Base-by-base conservation (phyloP, 2,113 vertebrate genomes). In the Zosterops lateralis region DNA sequence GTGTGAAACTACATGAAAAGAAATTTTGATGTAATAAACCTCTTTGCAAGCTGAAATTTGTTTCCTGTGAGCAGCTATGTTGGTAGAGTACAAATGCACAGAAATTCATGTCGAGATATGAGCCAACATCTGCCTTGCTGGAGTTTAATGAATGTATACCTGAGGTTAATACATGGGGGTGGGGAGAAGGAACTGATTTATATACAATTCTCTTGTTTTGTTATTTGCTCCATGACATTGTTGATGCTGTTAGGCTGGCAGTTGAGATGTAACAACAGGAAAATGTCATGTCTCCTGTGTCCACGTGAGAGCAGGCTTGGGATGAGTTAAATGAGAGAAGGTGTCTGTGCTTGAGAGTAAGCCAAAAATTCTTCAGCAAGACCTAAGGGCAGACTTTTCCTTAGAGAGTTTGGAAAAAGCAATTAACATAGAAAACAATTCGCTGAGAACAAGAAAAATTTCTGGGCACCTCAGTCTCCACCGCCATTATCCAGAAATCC, bases 221-320 rank as follows among this genome's bases (percentile, higher is more conserved):
- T 60, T 67, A 15, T 44, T 81, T 72, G 34, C 8, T 34, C 12
- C 34, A 8, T 47, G 19, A 12, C 24, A 16, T 2, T 25, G 19
- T 24, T 6, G 17, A 24, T 12, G 10, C 8, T 56, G 12, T 44
- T 32, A 28, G 72, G 22, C 21, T 31, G 21, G 8, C 6, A 1
- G 21, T 2, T 5, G 36, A 65, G 31, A 24, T 29, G 17, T 6
- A 57, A 38, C 14, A 9, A 50, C 1, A 13, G 48, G 21, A 81
- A 50, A 15, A 4, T 91, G 95, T 29, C 72, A 44, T 80, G 34
- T 83, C 64, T 88, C 26, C 42, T 32, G 44, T 29, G 67, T 53
- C 95, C 95, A 93, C 95, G 56, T 3, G 90, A 79, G 93, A 86
- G 95, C 96, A 93, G 92, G 67, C 85, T 94, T 90, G 82, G 92